Percentiles rank a stretch among this genome's conserved stretches.
These are phyloP conservation scores for Montifringilla adamsi DNA, from an alignment of 2,113 vertebrate species.

Conservation along the genomic window DNA sequence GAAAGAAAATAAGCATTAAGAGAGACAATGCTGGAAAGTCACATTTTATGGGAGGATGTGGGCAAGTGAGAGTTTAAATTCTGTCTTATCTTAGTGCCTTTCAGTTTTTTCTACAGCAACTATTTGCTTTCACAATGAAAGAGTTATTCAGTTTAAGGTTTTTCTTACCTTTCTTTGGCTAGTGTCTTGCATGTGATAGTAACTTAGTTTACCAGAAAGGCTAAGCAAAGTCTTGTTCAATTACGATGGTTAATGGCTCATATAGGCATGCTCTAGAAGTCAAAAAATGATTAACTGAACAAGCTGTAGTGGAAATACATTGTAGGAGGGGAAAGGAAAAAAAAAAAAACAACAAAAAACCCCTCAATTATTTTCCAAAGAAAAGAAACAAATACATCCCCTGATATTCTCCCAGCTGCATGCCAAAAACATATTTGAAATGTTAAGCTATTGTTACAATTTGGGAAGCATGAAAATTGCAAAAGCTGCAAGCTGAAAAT, in stretches of 20 bases:
- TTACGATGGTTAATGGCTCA: not conserved
- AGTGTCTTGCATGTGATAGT: not conserved
- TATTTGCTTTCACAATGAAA: not conserved
- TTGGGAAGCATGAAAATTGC: slow-evolving; percentile 71
- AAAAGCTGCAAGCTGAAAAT: slow-evolving; percentile 68
- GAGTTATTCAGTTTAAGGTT: not conserved
- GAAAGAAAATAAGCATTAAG: not conserved
- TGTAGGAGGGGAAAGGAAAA: not conserved
- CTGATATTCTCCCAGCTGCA: not conserved
- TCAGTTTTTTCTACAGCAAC: not conserved
- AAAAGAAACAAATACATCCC: slow-evolving; percentile 17
- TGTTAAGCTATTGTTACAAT: slow-evolving; percentile 64
- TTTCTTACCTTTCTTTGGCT: not conserved
- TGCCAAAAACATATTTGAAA: slow-evolving; percentile 51
- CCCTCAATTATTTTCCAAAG: not conserved
- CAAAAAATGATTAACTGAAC: not conserved
- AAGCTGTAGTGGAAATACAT: not conserved
- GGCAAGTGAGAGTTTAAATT: not conserved
- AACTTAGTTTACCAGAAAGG: not conserved
- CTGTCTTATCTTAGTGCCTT: not conserved
- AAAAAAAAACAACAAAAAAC: not conserved
- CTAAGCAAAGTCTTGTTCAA: not conserved
- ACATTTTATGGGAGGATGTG: not conserved
- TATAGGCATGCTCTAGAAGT: not conserved
- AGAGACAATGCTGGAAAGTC: not conserved